Conservation (phyloP, 2,113 vertebrate genomes). For the Thermophis baileyi region DNA sequence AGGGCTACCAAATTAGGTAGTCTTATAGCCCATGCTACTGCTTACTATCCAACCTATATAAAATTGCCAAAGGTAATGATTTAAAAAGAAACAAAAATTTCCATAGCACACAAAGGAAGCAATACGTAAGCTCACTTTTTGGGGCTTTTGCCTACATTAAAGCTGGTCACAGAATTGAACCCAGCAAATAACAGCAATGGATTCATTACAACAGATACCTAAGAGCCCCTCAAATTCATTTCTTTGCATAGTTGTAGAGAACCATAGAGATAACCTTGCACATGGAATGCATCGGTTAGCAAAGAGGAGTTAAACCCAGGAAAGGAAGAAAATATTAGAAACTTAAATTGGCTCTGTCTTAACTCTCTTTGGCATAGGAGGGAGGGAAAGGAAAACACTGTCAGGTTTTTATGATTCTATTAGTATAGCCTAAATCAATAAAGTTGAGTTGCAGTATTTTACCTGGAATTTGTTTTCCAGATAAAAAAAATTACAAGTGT, state of each 20-base stretch:
- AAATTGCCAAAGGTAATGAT: neutral
- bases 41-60: neutral
- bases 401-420: neutral
- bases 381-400: neutral
- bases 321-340: neutral
- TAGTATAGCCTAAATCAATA: neutral
- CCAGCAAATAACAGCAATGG: neutral
- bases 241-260: neutral
- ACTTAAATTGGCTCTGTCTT: neutral
- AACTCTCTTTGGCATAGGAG: neutral
- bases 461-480: neutral
- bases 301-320: neutral
- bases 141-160: neutral
- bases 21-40: neutral
- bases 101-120: neutral
- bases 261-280: neutral
- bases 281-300: neutral
- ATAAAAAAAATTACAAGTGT: neutral
- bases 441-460: neutral
- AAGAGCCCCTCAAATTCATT: neutral
- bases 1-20: neutral
- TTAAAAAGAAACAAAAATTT: neutral
- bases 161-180: neutral
- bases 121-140: neutral
- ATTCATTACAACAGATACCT: neutral